Base-by-base conservation (phyloP, 1,140 invertebrate species). In the Pseudomyrmex concolor region DNA sequence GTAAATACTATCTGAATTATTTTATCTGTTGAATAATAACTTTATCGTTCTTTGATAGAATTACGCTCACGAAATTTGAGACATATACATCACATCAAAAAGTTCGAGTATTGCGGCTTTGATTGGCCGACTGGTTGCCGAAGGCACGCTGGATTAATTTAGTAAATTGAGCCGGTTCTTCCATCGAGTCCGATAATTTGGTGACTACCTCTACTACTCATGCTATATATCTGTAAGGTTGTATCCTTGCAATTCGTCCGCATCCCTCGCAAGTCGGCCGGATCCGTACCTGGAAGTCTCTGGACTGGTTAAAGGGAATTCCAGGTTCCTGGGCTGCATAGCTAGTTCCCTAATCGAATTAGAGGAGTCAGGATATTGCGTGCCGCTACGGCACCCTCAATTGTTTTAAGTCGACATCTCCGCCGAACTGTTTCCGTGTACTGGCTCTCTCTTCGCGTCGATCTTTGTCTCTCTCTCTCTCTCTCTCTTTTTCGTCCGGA, bases 391-490 rank as follows among this genome's bases (percentile, higher is more conserved):
- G 48, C 48, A 54, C 84, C 87, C 89, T 91, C 93, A 94, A 94
- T 94, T 94, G 93, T 94, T 94, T 94, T 94, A 94, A 93, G 91
- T 93, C 92, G 92, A 92, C 92, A 92, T 94, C 92, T 93, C 92
- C 92, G 91, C 87, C 89, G 89, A 87, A 86, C 83, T 63, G 86
- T 89, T 84, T 78, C 86, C 84, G 74, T 80, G 73, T 85, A 80
- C 87, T 82, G 67, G 19, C 19, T 25, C 34, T 60, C 48, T 63
- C n/a, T 17, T 0, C 34, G 34, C 34, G 34, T 34, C 34, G 5
- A 5, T 72, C 17, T 62, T 19, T 48, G 48, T 55, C 22, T 63
- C 43, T 73, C 15, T 60, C 50, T 55, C 15, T 64, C 60, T 43
- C 4, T 54, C 22, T 66, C 48, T 55, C 43, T 60, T 64, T 63